Evolutionary conservation across 1,140 invertebrate genomes (phyloP).

Genomic region (Pseudomyrmex dendroicus): DNA sequence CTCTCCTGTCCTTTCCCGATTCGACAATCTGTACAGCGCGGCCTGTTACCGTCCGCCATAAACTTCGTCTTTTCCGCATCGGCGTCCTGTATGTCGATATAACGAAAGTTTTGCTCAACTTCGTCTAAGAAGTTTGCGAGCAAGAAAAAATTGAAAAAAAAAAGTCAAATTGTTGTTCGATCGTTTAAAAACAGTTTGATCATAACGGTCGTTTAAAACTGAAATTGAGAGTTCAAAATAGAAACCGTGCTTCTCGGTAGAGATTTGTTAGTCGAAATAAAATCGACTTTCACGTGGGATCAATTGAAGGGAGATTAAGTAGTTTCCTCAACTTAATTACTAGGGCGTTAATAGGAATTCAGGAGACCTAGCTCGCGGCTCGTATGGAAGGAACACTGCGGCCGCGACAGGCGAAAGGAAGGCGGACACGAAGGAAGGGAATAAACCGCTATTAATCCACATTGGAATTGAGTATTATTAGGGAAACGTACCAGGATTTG

Average conservation of each 20-base stretch:
- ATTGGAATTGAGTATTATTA: constrained; percentile 85
- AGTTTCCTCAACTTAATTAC: constrained; percentile 73
- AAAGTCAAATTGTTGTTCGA: not conserved
- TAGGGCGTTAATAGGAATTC: constrained; percentile 78
- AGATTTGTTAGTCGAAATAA: constrained; percentile 16
- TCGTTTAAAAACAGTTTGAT: not conserved
- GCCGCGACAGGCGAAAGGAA: constrained; percentile 52
- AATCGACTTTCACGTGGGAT: not conserved
- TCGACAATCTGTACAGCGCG: constrained; percentile 72
- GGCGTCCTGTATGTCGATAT: constrained; percentile 54
- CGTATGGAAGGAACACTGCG: constrained; percentile 56
- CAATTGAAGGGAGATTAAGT: constrained; percentile 67
- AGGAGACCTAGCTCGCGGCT: constrained; percentile 52
- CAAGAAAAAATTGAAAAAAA: not conserved
- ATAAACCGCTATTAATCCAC: constrained; percentile 85
- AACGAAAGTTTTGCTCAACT: constrained; percentile 49
- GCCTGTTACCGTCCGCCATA: constrained; percentile 62
- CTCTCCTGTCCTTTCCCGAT: constrained; percentile 74
- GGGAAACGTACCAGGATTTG: constrained; percentile 83
- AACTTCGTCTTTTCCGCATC: constrained; percentile 69
- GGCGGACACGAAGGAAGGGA: constrained; percentile 69
- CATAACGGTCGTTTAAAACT: not conserved
- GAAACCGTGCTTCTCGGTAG: not conserved
- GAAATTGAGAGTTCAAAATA: not conserved
- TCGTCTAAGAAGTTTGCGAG: not conserved